Base-by-base conservation (phyloP, 2,888 invertebrate species). In the Protodeltote pygarga region DNA sequence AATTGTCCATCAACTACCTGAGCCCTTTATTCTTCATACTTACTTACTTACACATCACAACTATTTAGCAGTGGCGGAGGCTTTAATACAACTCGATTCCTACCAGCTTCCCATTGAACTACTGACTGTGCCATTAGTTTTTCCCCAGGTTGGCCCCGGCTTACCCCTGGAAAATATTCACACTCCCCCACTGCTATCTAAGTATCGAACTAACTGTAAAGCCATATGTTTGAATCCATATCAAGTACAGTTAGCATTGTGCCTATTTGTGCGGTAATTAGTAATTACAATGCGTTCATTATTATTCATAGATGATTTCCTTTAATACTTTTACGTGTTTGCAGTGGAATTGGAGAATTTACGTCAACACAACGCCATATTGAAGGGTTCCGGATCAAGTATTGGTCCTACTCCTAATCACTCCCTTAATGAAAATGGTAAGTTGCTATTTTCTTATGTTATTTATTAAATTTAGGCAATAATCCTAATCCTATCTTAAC, bases 261-360 rank as follows among this genome's bases (percentile, higher is more conserved):
- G 27, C 25, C 11, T 25, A 20, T 32, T 59, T 51, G 51, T 37
- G 25, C 44, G 39, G 24, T 60, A 60, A 49, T 60, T 47, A 65
- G 23, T 15, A 8, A 38, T 51, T 44, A 54, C 47, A 42, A 35
- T 53, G 39, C 14, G 19, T 40, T 31, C 23, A 28, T 40, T 48
- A 48, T 25, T 58, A 52, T 64, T 42, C 28, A 39, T 45, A 29
- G 4, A 31, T 27, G 11, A 44, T 65, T 68, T 49, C 48, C 35
- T 59, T 33, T 48, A 59, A 13, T 51, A 45, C 28, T 17, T 46
- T 41, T 51, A 28, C 6, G 48, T 69, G 59, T 65, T 87, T 85
- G 29, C 83, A 92, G 94, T 90, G 76, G 94, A 94, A 84, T 83
- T 94, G 75, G 94, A 94, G 73, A 92, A 89, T 76, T 82, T 94